These are phyloP conservation scores for Littorina saxatilis DNA, from an alignment of 1,140 invertebrate genomes.

Conservation along the genomic window DNA sequence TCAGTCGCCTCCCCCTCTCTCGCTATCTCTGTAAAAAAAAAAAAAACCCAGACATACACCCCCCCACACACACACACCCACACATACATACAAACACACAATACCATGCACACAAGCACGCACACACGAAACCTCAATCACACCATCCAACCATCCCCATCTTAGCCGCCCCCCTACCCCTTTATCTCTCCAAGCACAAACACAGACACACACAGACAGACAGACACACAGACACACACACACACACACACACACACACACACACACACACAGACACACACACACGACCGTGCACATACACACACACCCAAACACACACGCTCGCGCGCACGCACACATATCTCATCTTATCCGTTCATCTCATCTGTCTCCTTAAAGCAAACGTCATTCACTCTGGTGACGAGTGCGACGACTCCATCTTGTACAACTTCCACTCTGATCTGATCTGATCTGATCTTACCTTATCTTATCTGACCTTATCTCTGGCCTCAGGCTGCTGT, in stretches of 20 bases:
- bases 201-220: constrained; percentile 7
- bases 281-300: background rate
- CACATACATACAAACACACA: constrained; percentile 10
- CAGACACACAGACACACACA: background rate
- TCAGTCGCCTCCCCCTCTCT: too few relatives aligned
- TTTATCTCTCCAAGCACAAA: background rate
- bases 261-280: background rate
- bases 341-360: too few relatives aligned
- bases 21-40: too few relatives aligned
- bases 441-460: too few relatives aligned
- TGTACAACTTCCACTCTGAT: background rate
- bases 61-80: constrained; percentile 4
- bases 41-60: constrained; percentile 12
- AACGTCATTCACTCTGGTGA: background rate
- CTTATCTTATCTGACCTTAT: too few relatives aligned
- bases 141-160: constrained; percentile 1
- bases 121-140: constrained; percentile 9
- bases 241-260: background rate
- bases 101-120: background rate
- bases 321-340: background rate
- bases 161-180: background rate
- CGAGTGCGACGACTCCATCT: background rate
- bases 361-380: too few relatives aligned
- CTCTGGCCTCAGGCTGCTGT: background rate
- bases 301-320: background rate